Base-by-base conservation (phyloP, 2,113 vertebrate species). In the Sphaerodactylus townsendi region DNA sequence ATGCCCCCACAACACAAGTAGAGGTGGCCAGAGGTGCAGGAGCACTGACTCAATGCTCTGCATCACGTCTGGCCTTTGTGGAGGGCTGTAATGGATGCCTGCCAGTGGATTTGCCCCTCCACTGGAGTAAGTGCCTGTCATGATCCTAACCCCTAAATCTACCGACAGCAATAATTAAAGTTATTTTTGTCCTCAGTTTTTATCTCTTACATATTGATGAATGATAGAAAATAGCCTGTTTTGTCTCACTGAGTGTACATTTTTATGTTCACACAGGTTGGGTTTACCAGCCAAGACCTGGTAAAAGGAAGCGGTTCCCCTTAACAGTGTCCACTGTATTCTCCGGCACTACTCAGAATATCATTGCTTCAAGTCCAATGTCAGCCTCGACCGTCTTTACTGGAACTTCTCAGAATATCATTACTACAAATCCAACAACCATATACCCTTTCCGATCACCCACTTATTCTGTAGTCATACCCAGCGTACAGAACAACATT, bases 241-340 rank as follows among this genome's bases (percentile, higher is more conserved):
- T 64, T 72, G 50, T 72, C 70, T 82, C 66, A 73, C 86, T 21
- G n/a, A 71, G 28, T 17, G 10, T 91, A 50, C 83, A 88, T 76
- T 91, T 84, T 94, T 79, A 1, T 84, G 88, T 79, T 86, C 84
- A 91, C 85, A 62, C 93, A 97, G 97, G 91, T 91, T 97, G 96
- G 96, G 95, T 97, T 93, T 97, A 97, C 94, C 96, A 97, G 48
- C 96, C 97, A 91, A 95, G 93, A 81, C 90, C 93, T 5, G 92
- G 94, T 86, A 97, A 96, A 88, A 96, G 90, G 87, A 97, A 96
- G 89, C 89, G 93, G 79, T 93, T 91, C 62, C 90, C 92, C 62
- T 37, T 92, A 48, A 92, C 92, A 88, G 90, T 89, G 79, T 93
- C 91, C 79, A 78, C 84, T 90, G 87, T 89, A 4, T 92, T 94